Percentiles rank a stretch among this genome's conserved stretches.
phyloP scores from a whole-genome alignment of 1,140 invertebrate genomes.

The Acyrthosiphon pisum region DNA sequence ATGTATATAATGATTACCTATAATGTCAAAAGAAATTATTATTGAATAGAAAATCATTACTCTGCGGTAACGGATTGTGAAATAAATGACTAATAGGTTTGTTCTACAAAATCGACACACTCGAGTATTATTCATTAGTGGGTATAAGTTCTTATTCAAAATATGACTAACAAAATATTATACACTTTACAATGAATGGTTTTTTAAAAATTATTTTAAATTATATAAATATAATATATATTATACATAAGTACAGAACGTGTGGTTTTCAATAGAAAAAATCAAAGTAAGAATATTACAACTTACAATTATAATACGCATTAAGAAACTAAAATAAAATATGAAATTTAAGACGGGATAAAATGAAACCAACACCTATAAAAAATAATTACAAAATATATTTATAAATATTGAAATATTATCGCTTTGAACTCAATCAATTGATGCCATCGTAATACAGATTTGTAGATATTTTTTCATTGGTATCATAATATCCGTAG shows the following conservation, averaged over 20 bases:
- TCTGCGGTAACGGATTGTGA: neutral
- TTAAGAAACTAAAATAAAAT: neutral
- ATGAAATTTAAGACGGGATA: neutral
- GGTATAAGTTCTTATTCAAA: neutral
- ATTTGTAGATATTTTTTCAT: neutral
- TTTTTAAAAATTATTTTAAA: neutral
- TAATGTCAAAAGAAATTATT: slow-evolving; percentile 27
- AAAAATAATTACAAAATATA: neutral
- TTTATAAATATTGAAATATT: neutral
- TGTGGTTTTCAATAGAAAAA: neutral
- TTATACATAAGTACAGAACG: neutral
- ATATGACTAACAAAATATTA: slow-evolving; percentile 6
- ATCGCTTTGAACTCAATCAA: neutral
- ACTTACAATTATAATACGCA: neutral
- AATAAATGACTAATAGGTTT: neutral
- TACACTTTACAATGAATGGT: neutral
- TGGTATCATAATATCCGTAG: neutral
- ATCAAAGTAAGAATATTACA: neutral
- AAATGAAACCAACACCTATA: neutral
- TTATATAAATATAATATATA: neutral
- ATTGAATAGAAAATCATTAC: slow-evolving; percentile 6
- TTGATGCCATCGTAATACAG: neutral
- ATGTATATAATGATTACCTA: neutral
- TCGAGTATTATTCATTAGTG: neutral
- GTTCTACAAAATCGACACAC: neutral